Percentiles rank a stretch among this genome's conserved stretches.
Conservation (phyloP, 2,797 vertebrate species). For the Tokudaia muenninki region DNA sequence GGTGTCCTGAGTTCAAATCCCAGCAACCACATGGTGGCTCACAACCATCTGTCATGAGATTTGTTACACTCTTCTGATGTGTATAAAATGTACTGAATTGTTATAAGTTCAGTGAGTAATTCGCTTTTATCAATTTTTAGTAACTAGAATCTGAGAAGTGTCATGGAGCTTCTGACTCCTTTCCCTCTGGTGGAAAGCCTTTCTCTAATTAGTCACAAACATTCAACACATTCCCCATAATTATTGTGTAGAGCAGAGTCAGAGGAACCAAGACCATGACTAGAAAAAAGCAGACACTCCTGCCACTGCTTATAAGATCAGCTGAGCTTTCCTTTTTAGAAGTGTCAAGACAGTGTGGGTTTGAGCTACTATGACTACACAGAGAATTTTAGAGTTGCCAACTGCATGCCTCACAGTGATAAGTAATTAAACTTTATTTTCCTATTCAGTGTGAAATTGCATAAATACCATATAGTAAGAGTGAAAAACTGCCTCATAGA, state of each 20-base stretch:
- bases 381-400: conserved; percentile 18
- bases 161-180: background rate
- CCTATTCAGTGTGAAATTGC: conserved; percentile 36
- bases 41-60: too few species aligned
- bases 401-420: background rate
- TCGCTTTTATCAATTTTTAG: background rate
- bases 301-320: background rate
- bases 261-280: background rate
- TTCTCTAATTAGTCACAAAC: conserved; percentile 4
- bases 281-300: background rate
- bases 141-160: background rate
- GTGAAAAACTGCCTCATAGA: background rate
- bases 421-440: conserved; percentile 46
- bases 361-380: background rate
- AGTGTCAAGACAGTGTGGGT: background rate
- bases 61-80: too few species aligned
- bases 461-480: background rate
- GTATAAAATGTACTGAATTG: background rate
- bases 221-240: background rate
- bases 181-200: background rate
- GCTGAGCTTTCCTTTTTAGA: conserved; percentile 11
- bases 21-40: too few species aligned
- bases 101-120: conserved; percentile 14
- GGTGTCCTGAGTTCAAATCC: too few species aligned
- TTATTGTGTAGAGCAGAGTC: background rate